Percentiles rank a stretch among this genome's conserved stretches.
phyloP scores from a whole-genome alignment of 2,888 invertebrate species.

The Dysmachus trigonus region DNA sequence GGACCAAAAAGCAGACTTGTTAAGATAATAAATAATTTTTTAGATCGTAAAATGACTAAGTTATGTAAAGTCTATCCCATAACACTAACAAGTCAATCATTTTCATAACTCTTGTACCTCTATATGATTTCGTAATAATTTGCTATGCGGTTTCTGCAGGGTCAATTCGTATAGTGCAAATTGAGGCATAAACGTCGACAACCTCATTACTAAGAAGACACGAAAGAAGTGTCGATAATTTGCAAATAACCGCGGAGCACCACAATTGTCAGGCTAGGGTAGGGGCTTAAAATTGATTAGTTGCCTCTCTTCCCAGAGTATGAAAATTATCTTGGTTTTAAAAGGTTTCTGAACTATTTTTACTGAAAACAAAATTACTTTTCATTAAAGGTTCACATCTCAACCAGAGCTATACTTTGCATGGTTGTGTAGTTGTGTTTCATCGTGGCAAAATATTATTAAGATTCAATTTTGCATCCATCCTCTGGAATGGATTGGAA shows the following conservation, averaged over 20 bases:
- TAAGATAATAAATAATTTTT: not conserved
- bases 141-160: not conserved
- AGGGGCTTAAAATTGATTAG: not conserved
- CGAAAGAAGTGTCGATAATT: not conserved
- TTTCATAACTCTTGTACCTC: not conserved
- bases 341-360: constrained; percentile 13
- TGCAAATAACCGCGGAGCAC: not conserved
- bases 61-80: not conserved
- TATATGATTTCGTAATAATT: not conserved
- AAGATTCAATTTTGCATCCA: constrained; percentile 12
- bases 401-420: not conserved
- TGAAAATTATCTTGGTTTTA: not conserved
- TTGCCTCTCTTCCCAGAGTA: not conserved
- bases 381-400: not conserved
- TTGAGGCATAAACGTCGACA: not conserved
- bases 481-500: not conserved
- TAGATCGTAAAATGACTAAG: not conserved
- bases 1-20: not conserved
- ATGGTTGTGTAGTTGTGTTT: not conserved
- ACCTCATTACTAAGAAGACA: not conserved
- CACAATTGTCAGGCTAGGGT: not conserved
- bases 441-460: not conserved
- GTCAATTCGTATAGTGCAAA: not conserved
- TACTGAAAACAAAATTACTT: not conserved
- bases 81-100: not conserved